phyloP scores from a whole-genome alignment of 2,113 vertebrate species.

The Saimiri boliviensis region DNA sequence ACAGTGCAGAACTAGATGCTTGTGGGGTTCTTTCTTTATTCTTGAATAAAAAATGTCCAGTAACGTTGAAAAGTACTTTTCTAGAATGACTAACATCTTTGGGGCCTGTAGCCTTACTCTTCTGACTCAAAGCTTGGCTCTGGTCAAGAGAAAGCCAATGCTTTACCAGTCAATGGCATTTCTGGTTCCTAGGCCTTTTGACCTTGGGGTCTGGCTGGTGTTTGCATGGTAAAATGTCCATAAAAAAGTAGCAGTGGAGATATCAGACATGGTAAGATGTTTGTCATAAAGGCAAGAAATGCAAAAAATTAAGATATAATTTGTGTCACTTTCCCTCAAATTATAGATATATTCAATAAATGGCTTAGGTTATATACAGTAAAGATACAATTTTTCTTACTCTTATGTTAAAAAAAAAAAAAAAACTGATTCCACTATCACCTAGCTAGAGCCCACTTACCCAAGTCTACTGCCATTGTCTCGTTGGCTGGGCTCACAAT shows the following conservation, averaged over 20 bases:
- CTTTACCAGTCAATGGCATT: background rate
- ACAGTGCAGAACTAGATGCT: background rate
- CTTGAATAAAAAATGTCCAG: background rate
- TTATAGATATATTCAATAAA: background rate
- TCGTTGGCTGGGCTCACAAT: slow-evolving; percentile 86
- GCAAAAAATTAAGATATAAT: background rate
- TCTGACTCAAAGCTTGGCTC: background rate
- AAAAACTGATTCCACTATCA: background rate
- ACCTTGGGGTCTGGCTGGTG: background rate
- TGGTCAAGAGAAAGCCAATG: background rate
- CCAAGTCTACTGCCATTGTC: slow-evolving; percentile 83
- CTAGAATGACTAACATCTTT: background rate
- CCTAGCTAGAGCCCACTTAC: slow-evolving; percentile 82
- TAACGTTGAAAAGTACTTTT: background rate
- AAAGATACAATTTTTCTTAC: background rate
- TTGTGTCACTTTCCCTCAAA: background rate
- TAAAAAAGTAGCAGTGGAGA: background rate
- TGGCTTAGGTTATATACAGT: background rate
- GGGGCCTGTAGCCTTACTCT: background rate
- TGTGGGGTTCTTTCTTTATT: background rate
- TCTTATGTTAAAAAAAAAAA: background rate
- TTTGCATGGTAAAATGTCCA: background rate
- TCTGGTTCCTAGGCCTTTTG: background rate
- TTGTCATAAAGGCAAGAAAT: background rate
- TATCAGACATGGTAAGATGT: background rate